Evolutionary conservation across 2,888 invertebrate species (phyloP).

Genomic region (Corbicula japonica): DNA sequence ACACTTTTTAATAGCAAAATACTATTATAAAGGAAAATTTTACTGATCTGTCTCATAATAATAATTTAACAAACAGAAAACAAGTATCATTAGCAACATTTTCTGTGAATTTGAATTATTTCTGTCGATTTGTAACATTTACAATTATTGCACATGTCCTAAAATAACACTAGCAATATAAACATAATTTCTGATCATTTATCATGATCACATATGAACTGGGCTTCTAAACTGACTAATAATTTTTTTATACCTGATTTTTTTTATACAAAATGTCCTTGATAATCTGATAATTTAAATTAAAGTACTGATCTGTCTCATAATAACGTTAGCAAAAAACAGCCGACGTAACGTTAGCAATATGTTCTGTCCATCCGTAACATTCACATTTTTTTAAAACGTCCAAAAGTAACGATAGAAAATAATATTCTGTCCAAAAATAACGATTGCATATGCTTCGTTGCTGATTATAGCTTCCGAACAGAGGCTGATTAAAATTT

Average conservation of each 20-base stretch:
- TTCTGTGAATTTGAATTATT: too few species aligned
- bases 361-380: conserved; percentile 26
- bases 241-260: too few species aligned
- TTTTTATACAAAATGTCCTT: too few species aligned
- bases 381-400: conserved; percentile 17
- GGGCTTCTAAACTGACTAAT: conserved; percentile 17
- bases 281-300: too few species aligned
- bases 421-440: conserved; percentile 32
- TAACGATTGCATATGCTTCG: conserved; percentile 22
- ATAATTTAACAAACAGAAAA: too few species aligned
- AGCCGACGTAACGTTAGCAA: conserved; percentile 26
- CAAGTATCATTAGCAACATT: too few species aligned
- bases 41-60: too few species aligned
- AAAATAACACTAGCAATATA: conserved; percentile 27
- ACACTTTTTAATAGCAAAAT: too few species aligned
- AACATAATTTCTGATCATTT: conserved; percentile 1
- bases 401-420: conserved; percentile 33
- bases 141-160: conserved; percentile 18
- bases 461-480: not conserved
- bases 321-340: conserved; percentile 19
- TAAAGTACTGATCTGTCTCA: conserved; percentile 3
- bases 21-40: too few species aligned
- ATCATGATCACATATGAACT: conserved; percentile 19
- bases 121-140: conserved; percentile 11
- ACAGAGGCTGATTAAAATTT: conserved; percentile 4